phyloP scores from a whole-genome alignment of 2,113 vertebrate genomes.

The Hemichromis elongatus region DNA sequence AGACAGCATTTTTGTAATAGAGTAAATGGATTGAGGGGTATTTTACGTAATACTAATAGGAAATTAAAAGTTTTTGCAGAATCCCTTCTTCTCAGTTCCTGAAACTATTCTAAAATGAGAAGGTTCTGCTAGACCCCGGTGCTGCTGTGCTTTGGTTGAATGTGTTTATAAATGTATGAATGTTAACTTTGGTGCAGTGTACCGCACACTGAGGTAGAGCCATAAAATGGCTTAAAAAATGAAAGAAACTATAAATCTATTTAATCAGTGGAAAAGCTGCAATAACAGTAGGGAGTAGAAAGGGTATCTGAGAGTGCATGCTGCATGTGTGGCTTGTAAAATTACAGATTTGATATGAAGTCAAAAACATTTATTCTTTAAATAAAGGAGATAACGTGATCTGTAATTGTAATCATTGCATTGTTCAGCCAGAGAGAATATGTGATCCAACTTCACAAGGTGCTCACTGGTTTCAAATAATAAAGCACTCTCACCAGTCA shows the following conservation, averaged over 20 bases:
- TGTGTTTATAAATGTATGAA: not conserved
- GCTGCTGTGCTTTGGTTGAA: not conserved
- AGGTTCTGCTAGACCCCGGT: not conserved
- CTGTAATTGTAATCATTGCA: not conserved
- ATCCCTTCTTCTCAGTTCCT: not conserved
- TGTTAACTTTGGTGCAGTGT: not conserved
- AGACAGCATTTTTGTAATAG: not conserved
- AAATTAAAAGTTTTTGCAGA: not conserved
- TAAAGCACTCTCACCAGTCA: not conserved
- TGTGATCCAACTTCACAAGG: not conserved
- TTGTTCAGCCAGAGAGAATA: not conserved
- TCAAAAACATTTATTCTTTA: not conserved
- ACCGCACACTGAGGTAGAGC: not conserved
- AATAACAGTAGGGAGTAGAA: not conserved
- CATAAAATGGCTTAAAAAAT: not conserved
- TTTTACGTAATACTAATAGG: not conserved
- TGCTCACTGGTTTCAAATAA: not conserved
- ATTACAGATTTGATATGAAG: not conserved
- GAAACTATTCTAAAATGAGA: not conserved
- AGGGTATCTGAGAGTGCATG: not conserved
- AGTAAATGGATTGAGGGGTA: not conserved
- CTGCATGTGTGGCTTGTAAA: not conserved
- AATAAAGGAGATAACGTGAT: not conserved
- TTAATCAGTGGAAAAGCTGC: not conserved
- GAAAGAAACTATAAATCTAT: not conserved